Conservation (phyloP, 2,888 invertebrate species). For the Bhutanitis thaidina region DNA sequence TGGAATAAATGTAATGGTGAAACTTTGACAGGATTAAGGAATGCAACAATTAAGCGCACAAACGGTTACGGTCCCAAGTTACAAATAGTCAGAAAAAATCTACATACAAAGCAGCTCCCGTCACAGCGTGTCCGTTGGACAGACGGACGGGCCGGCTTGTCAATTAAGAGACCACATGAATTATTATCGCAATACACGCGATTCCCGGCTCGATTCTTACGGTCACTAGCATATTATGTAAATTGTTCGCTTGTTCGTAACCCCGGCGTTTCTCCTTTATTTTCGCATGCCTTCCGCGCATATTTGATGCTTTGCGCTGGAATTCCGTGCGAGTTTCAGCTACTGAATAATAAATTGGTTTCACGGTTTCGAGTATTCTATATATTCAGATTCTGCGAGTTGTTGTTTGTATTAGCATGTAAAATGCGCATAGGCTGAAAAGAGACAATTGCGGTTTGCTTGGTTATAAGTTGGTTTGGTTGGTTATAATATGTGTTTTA, state of each 20-base stretch:
- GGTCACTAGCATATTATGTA: slow-evolving; percentile 19
- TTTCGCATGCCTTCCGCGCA: neutral
- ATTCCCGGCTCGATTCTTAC: slow-evolving; percentile 36
- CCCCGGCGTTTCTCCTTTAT: slow-evolving; percentile 1
- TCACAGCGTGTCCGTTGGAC: neutral
- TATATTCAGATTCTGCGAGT: slow-evolving; percentile 7
- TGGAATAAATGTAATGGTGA: too few species aligned
- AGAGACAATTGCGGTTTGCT: too few species aligned
- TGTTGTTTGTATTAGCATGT: slow-evolving; percentile 7
- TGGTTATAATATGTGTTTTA: too few species aligned
- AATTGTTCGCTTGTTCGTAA: slow-evolving; percentile 7
- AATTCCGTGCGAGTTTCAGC: slow-evolving; percentile 8
- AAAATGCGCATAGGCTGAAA: slow-evolving; percentile 8
- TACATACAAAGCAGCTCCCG: slow-evolving; percentile 6
- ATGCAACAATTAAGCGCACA: neutral
- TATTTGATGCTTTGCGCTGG: neutral
- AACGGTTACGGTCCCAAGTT: neutral
- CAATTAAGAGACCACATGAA: slow-evolving; percentile 45
- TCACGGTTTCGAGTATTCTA: slow-evolving; percentile 10
- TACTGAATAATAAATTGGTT: slow-evolving; percentile 16
- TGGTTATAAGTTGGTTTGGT: too few species aligned
- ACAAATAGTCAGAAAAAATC: slow-evolving; percentile 3
- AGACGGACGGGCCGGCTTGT: slow-evolving; percentile 39
- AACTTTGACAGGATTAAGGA: too few species aligned
- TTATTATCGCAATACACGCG: slow-evolving; percentile 44